phyloP scores from a whole-genome alignment of 1,140 invertebrate genomes.

The Rhagoletis pomonella region DNA sequence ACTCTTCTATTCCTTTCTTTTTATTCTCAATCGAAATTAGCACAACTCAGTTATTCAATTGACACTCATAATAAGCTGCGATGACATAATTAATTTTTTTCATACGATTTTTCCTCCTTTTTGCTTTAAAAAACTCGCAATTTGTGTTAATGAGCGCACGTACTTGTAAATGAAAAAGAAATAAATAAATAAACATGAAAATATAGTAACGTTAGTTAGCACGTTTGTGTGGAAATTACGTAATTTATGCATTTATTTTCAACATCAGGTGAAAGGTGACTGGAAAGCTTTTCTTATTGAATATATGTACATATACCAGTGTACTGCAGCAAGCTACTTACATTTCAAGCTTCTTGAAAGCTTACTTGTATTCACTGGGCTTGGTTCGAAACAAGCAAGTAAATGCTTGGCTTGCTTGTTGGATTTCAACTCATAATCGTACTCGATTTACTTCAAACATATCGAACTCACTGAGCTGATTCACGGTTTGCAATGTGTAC shows the following conservation, averaged over 20 bases:
- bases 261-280: neutral
- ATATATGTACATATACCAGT: neutral
- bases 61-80: slow-evolving; percentile 3
- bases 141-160: neutral
- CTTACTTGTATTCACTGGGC: no score
- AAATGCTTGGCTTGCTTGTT: no score
- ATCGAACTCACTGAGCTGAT: no score
- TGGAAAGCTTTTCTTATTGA: neutral
- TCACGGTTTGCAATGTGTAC: no score
- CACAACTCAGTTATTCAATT: slow-evolving; percentile 23
- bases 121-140: neutral
- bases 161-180: neutral
- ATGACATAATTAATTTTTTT: neutral
- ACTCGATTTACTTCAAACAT: no score
- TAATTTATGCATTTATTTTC: neutral
- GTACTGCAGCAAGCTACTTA: no score
- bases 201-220: no score
- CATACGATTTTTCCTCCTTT: neutral
- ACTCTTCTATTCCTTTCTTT: neutral
- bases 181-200: neutral
- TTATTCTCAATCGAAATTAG: slow-evolving; percentile 1
- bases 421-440: no score
- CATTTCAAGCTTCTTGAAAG: no score
- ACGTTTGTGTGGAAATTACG: neutral
- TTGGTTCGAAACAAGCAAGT: no score